Conservation (phyloP, 2,113 vertebrate genomes). For the Sclerurus mexicanus region DNA sequence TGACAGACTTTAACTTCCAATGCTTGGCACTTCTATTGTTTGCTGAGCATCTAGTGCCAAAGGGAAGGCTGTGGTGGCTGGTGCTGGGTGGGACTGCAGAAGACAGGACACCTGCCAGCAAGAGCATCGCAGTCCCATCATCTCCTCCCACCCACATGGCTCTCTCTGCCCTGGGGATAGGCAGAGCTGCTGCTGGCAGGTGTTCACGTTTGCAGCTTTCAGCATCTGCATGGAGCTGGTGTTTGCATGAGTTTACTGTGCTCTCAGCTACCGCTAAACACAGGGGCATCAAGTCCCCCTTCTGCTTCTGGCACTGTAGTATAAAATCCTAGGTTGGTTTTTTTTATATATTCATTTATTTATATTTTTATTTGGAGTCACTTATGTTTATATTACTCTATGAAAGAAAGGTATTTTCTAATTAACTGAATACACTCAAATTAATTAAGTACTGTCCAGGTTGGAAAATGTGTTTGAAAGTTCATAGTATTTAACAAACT, state of each 20-base stretch:
- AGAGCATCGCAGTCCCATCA: background rate
- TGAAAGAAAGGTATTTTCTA: background rate
- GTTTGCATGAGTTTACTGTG: background rate
- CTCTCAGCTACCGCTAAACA: background rate
- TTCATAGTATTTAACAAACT: background rate
- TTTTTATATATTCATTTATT: background rate
- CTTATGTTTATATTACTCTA: background rate
- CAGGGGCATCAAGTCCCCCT: background rate
- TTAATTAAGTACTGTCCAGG: background rate
- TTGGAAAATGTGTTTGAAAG: background rate
- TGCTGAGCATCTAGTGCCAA: background rate
- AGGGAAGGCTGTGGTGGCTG: background rate
- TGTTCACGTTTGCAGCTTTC: background rate
- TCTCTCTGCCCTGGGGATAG: background rate
- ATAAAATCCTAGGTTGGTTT: background rate
- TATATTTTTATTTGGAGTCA: background rate
- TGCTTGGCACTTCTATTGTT: background rate
- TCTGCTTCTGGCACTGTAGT: background rate
- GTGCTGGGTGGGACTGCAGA: background rate
- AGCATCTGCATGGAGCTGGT: background rate
- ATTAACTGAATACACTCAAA: background rate
- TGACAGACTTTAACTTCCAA: background rate
- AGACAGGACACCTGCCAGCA: background rate
- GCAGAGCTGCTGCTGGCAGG: rapidly evolving
- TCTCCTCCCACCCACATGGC: background rate